A percentile compares a stretch with the other conserved stretches of the same genome.
These are phyloP conservation scores for Dasyornis broadbenti DNA, from an alignment of 2,113 vertebrate genomes.

Conservation along the genomic window DNA sequence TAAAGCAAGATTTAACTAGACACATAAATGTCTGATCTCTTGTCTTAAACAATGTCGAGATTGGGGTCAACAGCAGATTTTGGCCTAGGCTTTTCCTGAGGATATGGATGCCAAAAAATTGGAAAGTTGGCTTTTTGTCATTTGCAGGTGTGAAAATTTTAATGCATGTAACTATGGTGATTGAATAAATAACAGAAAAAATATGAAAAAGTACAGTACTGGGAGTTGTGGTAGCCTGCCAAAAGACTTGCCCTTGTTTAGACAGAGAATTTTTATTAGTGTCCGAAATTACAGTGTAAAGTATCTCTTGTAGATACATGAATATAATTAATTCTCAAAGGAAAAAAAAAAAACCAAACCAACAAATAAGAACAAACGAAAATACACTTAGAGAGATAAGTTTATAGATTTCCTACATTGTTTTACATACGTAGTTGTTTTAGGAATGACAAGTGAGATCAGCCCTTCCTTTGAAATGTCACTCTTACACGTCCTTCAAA, in stretches of 20 bases:
- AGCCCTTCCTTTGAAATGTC: not conserved
- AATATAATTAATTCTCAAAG: not conserved
- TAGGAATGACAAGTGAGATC: not conserved
- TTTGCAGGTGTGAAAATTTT: conserved; percentile 52
- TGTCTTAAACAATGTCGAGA: not conserved
- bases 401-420: not conserved
- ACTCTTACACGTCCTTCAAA: not conserved
- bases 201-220: not conserved
- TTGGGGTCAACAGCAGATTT: not conserved
- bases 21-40: not conserved
- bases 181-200: conserved; percentile 47
- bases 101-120: conserved; percentile 25
- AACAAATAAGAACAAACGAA: accelerated
- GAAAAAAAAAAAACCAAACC: not conserved
- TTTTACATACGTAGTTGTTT: not conserved
- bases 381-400: not conserved
- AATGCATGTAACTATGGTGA: conserved; percentile 37
- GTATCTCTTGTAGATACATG: not conserved
- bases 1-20: not conserved
- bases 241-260: conserved; percentile 25
- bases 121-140: conserved; percentile 23
- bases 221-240: not conserved
- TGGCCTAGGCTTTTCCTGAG: not conserved
- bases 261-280: not conserved
- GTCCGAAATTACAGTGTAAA: not conserved